Evolutionary conservation across 2,797 vertebrate species (phyloP).

Genomic region (Tapera naevia): DNA sequence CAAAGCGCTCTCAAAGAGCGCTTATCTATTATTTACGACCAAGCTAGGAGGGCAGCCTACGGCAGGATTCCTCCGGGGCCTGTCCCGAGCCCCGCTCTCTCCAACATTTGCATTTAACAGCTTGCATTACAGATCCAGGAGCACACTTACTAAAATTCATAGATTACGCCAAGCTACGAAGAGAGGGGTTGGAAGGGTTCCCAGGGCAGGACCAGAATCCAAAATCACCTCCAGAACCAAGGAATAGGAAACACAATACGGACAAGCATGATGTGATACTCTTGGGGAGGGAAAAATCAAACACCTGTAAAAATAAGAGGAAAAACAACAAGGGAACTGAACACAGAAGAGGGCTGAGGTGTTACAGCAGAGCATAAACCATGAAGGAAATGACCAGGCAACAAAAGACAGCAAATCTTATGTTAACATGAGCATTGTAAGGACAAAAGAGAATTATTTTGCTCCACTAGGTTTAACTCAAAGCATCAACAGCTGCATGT

Average conservation of each 20-base stretch:
- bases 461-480: not conserved
- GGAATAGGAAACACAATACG: not conserved
- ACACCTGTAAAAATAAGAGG: fast-evolving
- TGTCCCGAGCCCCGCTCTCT: not conserved
- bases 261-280: fast-evolving
- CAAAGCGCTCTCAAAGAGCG: slow-evolving; percentile 45
- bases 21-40: slow-evolving; percentile 58
- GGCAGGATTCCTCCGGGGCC: not conserved
- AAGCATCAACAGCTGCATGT: not conserved
- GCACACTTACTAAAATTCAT: fast-evolving
- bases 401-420: not conserved
- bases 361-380: not conserved
- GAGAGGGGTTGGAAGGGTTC: not conserved
- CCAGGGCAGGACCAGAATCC: not conserved
- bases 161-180: not conserved
- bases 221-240: not conserved
- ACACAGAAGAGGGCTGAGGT: fast-evolving
- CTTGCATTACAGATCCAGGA: not conserved
- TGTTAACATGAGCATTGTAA: fast-evolving
- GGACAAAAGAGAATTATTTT: not conserved
- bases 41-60: slow-evolving; percentile 12
- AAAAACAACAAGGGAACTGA: fast-evolving
- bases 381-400: not conserved
- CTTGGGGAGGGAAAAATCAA: not conserved
- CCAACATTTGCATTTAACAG: slow-evolving; percentile 45